Evolutionary conservation across 2,888 invertebrate genomes (phyloP).

Genomic region (Globia sparganii): DNA sequence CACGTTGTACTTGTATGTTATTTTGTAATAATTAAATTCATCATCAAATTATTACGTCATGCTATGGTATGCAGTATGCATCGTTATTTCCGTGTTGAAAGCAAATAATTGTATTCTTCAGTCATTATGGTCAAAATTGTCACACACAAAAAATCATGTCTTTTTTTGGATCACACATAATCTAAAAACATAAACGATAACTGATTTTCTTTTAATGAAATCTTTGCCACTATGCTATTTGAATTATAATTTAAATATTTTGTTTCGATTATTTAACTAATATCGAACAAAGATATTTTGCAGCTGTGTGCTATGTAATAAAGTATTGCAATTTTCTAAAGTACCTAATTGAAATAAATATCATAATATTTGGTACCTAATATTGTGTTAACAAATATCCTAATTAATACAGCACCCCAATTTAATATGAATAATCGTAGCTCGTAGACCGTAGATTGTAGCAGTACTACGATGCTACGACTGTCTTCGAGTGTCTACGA

Average conservation of each 20-base stretch:
- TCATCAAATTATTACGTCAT: slow-evolving; percentile 39
- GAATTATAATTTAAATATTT: neutral
- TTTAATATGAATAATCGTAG: neutral
- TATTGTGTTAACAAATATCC: neutral
- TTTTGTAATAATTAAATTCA: slow-evolving; percentile 23
- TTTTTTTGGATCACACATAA: neutral
- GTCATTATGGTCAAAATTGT: too few relatives aligned
- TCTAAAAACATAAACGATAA: slow-evolving; percentile 19
- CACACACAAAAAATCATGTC: neutral
- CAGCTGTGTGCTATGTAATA: neutral
- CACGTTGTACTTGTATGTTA: neutral
- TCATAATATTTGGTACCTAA: neutral
- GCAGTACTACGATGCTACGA: slow-evolving; percentile 14
- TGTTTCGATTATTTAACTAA: neutral
- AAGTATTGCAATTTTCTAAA: neutral
- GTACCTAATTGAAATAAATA: neutral
- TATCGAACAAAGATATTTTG: neutral
- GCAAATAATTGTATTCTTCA: neutral
- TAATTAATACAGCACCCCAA: neutral
- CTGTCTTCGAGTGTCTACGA: slow-evolving; percentile 10
- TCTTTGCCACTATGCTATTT: slow-evolving; percentile 6
- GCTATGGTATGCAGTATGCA: neutral
- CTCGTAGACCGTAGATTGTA: slow-evolving; percentile 22
- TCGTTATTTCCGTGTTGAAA: slow-evolving; percentile 22
- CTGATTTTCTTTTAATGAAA: neutral